A percentile compares a stretch with the other conserved stretches of the same genome.
These are phyloP conservation scores for Arrhamphus sclerolepis DNA, from an alignment of 2,797 vertebrate genomes.

Conservation along the genomic window DNA sequence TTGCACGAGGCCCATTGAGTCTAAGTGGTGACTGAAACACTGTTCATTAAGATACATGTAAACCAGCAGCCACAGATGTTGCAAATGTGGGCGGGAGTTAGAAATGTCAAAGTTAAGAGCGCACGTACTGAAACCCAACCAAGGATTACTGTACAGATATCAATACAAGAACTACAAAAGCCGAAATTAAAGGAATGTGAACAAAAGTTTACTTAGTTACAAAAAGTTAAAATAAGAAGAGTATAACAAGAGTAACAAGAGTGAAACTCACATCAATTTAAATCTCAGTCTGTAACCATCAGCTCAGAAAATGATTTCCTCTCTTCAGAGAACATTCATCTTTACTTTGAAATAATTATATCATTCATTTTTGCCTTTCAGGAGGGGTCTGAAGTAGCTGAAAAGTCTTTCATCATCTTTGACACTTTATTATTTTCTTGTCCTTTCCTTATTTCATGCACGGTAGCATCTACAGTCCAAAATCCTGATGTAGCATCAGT, in stretches of 20 bases:
- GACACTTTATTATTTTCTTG: slow-evolving; percentile 2
- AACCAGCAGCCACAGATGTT: too few species aligned
- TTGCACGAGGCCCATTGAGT: too few species aligned
- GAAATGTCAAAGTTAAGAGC: too few species aligned
- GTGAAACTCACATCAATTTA: slow-evolving; percentile 16
- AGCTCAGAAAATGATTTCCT: slow-evolving; percentile 5
- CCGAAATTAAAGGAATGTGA: neutral
- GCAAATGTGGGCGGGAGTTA: too few species aligned
- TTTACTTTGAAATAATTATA: slow-evolving; percentile 26
- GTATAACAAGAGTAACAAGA: neutral
- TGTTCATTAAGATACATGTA: too few species aligned
- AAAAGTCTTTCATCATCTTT: slow-evolving; percentile 42
- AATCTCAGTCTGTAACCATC: slow-evolving; percentile 3
- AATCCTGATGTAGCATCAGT: neutral
- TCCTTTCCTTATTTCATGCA: neutral
- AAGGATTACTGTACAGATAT: neutral
- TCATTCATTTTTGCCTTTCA: slow-evolving; percentile 29
- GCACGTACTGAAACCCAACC: neutral
- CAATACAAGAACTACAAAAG: neutral
- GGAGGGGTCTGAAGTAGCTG: slow-evolving; percentile 5
- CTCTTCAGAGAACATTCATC: slow-evolving; percentile 10
- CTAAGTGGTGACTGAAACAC: too few species aligned
- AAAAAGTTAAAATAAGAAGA: neutral
- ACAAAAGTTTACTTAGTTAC: neutral
- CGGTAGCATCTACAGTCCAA: slow-evolving; percentile 1